phyloP scores from a whole-genome alignment of 2,113 vertebrate genomes.

The Anthoscopus minutus region DNA sequence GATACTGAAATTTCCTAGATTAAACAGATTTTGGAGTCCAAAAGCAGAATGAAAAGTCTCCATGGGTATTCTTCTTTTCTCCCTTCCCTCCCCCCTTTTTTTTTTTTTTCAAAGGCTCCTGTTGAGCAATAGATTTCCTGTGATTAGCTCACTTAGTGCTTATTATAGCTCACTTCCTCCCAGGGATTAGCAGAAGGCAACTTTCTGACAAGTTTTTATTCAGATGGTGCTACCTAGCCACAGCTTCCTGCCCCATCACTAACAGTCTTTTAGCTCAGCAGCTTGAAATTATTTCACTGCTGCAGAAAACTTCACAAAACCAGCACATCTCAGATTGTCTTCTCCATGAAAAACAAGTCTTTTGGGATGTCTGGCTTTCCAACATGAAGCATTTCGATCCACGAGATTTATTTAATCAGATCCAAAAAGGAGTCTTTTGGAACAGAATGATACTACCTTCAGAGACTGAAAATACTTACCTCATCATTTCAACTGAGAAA shows the following conservation, averaged over 20 bases:
- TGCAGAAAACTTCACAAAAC: not conserved
- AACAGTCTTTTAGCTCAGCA: not conserved
- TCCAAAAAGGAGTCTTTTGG: not conserved
- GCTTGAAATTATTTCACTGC: not conserved
- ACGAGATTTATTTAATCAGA: not conserved
- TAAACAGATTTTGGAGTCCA: not conserved
- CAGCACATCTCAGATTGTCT: not conserved
- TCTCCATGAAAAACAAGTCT: not conserved
- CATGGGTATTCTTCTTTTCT: not conserved
- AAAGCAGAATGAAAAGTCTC: not conserved
- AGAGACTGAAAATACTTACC: not conserved
- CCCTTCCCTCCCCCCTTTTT: not conserved
- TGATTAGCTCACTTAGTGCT: slow-evolving; percentile 54
- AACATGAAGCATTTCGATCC: not conserved
- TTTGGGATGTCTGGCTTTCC: not conserved
- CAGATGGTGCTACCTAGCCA: slow-evolving; percentile 37
- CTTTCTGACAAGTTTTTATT: slow-evolving; percentile 48
- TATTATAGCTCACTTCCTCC: slow-evolving; percentile 63
- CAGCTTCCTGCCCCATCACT: slow-evolving; percentile 49
- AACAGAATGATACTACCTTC: not conserved
- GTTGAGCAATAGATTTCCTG: slow-evolving; percentile 63
- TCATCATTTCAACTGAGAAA: not conserved
- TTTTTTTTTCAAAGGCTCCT: slow-evolving; percentile 3
- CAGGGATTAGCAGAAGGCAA: slow-evolving; percentile 50
- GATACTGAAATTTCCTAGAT: not conserved